These are phyloP conservation scores for Magallana nippona DNA, from an alignment of 2,888 invertebrate genomes.

Conservation along the genomic window DNA sequence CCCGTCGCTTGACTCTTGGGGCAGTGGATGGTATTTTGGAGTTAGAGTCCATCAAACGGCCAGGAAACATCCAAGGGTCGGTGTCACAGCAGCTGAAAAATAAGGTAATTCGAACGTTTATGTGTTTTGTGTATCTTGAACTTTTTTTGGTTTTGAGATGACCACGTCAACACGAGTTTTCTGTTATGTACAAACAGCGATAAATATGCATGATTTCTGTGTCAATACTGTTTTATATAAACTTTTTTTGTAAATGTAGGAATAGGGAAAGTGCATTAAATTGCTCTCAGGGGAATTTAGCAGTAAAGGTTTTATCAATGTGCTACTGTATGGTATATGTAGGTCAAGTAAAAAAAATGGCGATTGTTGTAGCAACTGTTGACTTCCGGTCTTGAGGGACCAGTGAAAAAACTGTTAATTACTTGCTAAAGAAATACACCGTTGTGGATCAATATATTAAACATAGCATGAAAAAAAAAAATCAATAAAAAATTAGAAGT, in stretches of 20 bases:
- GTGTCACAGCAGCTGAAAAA: conserved; percentile 66
- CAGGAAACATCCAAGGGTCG: conserved; percentile 59
- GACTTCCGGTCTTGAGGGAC: conserved; percentile 62
- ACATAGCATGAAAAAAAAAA: too few relatives aligned
- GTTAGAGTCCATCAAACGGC: conserved; percentile 62
- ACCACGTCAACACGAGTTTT: background rate
- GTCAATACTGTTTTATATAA: too few relatives aligned
- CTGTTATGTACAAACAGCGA: too few relatives aligned
- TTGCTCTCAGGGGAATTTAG: background rate
- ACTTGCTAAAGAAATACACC: background rate
- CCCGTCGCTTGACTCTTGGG: conserved; percentile 71
- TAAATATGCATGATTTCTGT: too few relatives aligned
- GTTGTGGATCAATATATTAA: background rate
- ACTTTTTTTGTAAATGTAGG: too few relatives aligned
- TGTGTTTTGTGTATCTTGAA: background rate
- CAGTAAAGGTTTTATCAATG: background rate
- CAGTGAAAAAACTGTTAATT: background rate
- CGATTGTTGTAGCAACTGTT: conserved; percentile 74
- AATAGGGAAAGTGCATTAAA: too few relatives aligned
- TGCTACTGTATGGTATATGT: background rate
- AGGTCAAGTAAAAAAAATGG: conserved; percentile 63
- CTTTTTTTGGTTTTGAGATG: conserved; percentile 30
- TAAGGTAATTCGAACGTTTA: conserved; percentile 61
- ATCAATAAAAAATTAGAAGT: background rate
- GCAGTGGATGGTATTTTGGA: conserved; percentile 74